phyloP scores from a whole-genome alignment of 1,140 invertebrate species.

The Zaprionus ghesquierei region DNA sequence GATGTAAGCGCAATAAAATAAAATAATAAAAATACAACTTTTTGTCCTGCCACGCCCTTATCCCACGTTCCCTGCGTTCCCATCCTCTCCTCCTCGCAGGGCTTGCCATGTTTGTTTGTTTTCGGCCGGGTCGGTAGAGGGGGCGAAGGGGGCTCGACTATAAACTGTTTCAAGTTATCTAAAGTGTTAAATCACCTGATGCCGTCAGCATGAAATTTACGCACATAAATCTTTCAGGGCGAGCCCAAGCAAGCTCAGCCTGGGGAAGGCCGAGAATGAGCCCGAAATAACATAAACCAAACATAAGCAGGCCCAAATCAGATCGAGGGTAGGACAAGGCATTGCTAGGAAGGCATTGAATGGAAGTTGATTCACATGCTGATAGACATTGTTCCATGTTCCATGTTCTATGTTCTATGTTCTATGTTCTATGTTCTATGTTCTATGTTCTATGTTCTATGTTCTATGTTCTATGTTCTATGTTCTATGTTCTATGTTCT shows the following conservation, averaged over 20 bases:
- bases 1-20: conserved; percentile 80
- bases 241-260: conserved; percentile 45
- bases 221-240: conserved; percentile 75
- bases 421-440: too few relatives aligned
- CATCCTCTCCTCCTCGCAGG: not conserved
- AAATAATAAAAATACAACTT: conserved; percentile 79
- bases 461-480: too few relatives aligned
- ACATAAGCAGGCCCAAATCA: conserved; percentile 62
- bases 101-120: conserved; percentile 22
- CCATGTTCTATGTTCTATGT: not conserved
- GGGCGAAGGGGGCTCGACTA: conserved; percentile 44
- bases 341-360: not conserved
- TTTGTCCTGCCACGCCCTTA: conserved; percentile 34
- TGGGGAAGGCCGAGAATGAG: conserved; percentile 52
- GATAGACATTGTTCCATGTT: too few relatives aligned
- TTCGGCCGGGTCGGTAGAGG: not conserved
- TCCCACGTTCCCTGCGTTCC: not conserved
- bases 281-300: conserved; percentile 73
- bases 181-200: conserved; percentile 82
- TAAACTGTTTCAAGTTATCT: conserved; percentile 80
- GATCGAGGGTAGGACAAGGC: conserved; percentile 36
- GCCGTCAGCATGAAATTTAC: conserved; percentile 82
- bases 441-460: too few relatives aligned
- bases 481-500: too few relatives aligned
- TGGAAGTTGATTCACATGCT: too few relatives aligned